Evolutionary conservation across 2,113 vertebrate species (phyloP), one percentile per base, ranked within the genome.

Genomic region (Promerops cafer): DNA sequence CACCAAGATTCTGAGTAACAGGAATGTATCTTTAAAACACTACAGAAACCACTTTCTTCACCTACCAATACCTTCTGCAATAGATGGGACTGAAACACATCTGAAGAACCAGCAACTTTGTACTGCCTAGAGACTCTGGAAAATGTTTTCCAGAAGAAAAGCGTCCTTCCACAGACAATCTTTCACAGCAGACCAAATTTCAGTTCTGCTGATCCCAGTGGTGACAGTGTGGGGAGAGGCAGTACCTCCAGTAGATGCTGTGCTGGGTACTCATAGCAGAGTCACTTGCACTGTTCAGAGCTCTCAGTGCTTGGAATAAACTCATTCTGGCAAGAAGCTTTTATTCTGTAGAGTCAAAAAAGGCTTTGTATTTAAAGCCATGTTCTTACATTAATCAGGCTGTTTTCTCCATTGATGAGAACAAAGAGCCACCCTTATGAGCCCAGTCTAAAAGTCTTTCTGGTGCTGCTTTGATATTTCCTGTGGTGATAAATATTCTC

Each of bases 401-500:
- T 86, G 24, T 40, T 95, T 95, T 90, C 45, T 69, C 52, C 33
- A 71, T 37, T 70, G 83, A 44, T 70, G 82, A 89, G 64, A 93
- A 93, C 90, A 92, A 93, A 90, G 75, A 90, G 59, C 9, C 9
- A 86, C 64, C 40, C 15, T 24, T 77, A 30, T 22, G 24, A 94
- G 64, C 56, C 83, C 59, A 57, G 59, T n/a, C 35, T 63, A 45
- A 70, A 89, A 54, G 47, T 52, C 75, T 60, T 84, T 64, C 82
- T 78, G 56, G 17, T 75, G 71, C 54, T 92, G 59, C 87, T 75
- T 88, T 59, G 60, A 11, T 77, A 56, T 78, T 90, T 95, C 71
- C 82, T 66, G 24, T 44, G 35, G 75, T 77, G 92, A 94, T 69
- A 96, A 94, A 92, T 70, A 77, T 86, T 90, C 88, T 89, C 68